Evolutionary conservation across 2,888 invertebrate species (phyloP).

Genomic region (Erebia epiphron): DNA sequence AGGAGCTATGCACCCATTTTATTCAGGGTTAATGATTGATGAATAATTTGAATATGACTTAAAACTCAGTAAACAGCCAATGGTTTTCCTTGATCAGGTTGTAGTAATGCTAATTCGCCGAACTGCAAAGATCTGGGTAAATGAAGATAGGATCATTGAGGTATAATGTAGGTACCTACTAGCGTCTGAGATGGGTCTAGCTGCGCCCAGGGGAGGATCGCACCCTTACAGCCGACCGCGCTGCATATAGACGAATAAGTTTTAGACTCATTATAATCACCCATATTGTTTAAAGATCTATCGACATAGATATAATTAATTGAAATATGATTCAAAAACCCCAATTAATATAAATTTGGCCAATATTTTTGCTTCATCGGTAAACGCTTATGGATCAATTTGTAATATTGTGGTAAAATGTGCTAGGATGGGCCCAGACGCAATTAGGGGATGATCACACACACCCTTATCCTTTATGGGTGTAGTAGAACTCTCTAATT

Average conservation of each 20-base stretch:
- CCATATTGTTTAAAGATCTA: too few relatives aligned
- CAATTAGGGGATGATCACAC: constrained; percentile 59
- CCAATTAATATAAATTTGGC: too few relatives aligned
- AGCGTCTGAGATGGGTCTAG: constrained; percentile 44
- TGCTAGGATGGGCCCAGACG: constrained; percentile 48
- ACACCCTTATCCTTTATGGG: constrained; percentile 19
- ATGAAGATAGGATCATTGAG: constrained; percentile 42
- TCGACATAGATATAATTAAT: too few relatives aligned
- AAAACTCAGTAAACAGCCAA: too few relatives aligned
- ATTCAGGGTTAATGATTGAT: neutral
- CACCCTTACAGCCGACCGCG: constrained; percentile 55
- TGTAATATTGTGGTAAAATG: constrained; percentile 71
- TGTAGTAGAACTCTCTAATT: too few relatives aligned
- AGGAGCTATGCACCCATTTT: neutral
- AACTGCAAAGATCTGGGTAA: constrained; percentile 72
- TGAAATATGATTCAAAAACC: too few relatives aligned
- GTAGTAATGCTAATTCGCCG: constrained; percentile 47
- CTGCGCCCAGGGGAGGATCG: constrained; percentile 57
- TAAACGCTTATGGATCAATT: constrained; percentile 55
- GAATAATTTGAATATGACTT: neutral
- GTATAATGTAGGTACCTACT: too few relatives aligned
- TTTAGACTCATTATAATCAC: constrained; percentile 20
- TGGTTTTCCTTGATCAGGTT: too few relatives aligned
- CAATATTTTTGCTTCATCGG: too few relatives aligned
- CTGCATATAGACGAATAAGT: constrained; percentile 43